These are phyloP conservation scores for Urosaurus nigricauda DNA, from an alignment of 2,797 vertebrate genomes.

Conservation along the genomic window DNA sequence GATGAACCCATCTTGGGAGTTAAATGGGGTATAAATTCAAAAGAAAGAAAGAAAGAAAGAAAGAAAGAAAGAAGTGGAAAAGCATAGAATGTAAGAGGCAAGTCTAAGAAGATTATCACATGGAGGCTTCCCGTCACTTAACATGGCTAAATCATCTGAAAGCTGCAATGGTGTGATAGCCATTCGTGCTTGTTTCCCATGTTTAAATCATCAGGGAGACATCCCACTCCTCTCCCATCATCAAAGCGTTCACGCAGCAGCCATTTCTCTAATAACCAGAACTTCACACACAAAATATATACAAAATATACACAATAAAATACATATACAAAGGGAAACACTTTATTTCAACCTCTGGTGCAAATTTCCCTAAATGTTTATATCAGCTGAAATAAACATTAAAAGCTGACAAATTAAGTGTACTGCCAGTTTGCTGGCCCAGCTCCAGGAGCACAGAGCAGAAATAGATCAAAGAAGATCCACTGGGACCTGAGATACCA, in stretches of 20 bases:
- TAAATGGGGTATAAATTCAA: no score
- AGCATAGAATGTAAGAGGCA: neutral
- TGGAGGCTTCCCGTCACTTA: no score
- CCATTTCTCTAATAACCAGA: no score
- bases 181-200: no score
- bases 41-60: no score
- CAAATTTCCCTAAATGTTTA: neutral
- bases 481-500: neutral
- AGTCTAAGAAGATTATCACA: neutral
- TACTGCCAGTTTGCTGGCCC: neutral
- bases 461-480: neutral
- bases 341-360: neutral
- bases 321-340: neutral
- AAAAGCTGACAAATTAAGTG: neutral
- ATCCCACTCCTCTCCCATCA: no score
- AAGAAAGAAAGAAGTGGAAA: neutral
- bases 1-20: neutral
- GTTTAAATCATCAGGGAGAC: no score
- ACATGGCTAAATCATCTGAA: no score
- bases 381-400: neutral
- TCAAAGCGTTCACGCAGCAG: no score
- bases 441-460: neutral
- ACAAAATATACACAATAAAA: neutral
- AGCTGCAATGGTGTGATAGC: no score
- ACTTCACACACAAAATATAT: no score